Base-by-base conservation (phyloP, 2,888 invertebrate species). In the Tachina grossa region DNA sequence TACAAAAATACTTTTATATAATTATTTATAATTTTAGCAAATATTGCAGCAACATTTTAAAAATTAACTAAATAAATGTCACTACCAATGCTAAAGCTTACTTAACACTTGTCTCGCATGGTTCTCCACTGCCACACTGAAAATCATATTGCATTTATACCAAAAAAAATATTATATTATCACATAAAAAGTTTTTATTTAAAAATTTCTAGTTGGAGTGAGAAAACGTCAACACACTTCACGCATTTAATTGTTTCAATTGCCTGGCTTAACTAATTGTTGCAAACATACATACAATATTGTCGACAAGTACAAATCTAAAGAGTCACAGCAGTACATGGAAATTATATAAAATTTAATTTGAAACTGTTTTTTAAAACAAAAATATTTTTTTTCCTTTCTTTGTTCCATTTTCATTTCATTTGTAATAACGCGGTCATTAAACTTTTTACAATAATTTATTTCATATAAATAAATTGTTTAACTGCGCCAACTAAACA, bases 371-470 rank as follows among this genome's bases (percentile, higher is more conserved):
- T 22, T 51, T 43, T 53, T 11, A 75, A 83, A 83, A 65, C 74
- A 69, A 84, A 75, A 63, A 57, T 79, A 16, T 2, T 31, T 74
- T 61, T 22, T 55, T 59, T 10, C 5, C 45, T 55, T n/a, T n/a
- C n/a, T 66, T 45, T n/a, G 6, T 47, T 66, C 57, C 31, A 31
- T 31, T 31, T 31, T 31, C 31, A 31, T 31, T 31, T 65, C 22
- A 53, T 63, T 80, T 61, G 49, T 66, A 71, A 16, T 8, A 49
- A 74, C 90, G 91, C 90, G 91, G 91, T 90, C 91, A 90, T 91
- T 91, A 91, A 90, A 91, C 91, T 87, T 83, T 86, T 83, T 59
- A 31, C 31, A 31, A 78, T 66, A 31, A 63, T 69, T 65, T 39
- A 69, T 86, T 81, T 59, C 79, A 53, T 87, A 91, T 91, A 91